These are phyloP conservation scores for Chirona hameri DNA, from an alignment of 2,888 invertebrate species.

Conservation along the genomic window DNA sequence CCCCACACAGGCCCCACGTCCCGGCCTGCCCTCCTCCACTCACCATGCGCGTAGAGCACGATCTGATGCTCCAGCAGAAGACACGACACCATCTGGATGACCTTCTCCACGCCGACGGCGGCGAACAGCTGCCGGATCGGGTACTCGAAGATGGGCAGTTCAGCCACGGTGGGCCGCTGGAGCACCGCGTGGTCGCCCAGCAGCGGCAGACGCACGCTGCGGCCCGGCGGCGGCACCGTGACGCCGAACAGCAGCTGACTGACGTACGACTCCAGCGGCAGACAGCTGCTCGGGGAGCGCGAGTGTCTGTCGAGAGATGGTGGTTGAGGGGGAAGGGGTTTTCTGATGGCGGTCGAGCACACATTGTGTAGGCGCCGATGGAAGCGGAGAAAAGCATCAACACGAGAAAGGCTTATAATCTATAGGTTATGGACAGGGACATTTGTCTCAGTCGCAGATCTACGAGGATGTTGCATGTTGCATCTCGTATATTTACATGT, in stretches of 20 bases:
- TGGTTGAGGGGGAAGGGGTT: too few species aligned
- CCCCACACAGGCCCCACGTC: too few species aligned
- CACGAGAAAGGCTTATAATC: too few species aligned
- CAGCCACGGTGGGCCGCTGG: constrained; percentile 72
- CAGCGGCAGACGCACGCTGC: constrained; percentile 68
- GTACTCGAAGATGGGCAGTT: constrained; percentile 92
- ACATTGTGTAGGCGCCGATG: too few species aligned
- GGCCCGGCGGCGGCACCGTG: constrained; percentile 81
- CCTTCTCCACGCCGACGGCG: constrained; percentile 84
- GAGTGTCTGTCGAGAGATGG: constrained; percentile 12
- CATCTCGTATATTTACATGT: too few species aligned
- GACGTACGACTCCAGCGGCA: constrained; percentile 40
- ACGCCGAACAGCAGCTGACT: constrained; percentile 94
- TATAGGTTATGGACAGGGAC: too few species aligned
- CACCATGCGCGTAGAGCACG: constrained; percentile 84
- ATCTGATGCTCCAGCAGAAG: constrained; percentile 95
- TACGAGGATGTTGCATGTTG: too few species aligned
- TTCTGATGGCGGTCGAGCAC: too few species aligned
- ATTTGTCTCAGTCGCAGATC: too few species aligned
- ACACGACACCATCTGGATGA: constrained; percentile 90
- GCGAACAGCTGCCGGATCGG: constrained; percentile 81
- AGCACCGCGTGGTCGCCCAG: constrained; percentile 41
- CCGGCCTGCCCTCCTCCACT: not conserved
- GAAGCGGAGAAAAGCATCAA: too few species aligned
- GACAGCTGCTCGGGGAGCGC: constrained; percentile 57